Evolutionary conservation across 92 coral and sea anemone species (phyloP), one percentile per base, ranked within the genome.

Genomic region (Epizoanthus ramosus): DNA sequence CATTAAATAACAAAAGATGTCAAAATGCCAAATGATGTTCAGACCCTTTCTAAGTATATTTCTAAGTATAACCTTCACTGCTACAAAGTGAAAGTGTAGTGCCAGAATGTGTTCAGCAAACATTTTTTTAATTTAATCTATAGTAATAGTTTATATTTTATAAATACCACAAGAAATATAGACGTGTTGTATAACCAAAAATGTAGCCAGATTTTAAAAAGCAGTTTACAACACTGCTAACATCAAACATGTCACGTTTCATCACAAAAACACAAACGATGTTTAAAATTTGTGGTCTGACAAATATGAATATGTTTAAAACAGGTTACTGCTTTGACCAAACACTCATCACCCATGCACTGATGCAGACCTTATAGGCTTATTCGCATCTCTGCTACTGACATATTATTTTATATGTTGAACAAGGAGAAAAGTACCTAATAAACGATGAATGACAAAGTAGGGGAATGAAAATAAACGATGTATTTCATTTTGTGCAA

Each of bases 401-500:
- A 67, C 18, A 67, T n/a, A 3, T 28, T 67, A 67, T 18, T 67
- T 16, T 65, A 0, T 41, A 67, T 33, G 17, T 14, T 31, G 10
- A 7, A 67, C 31, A 33, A n/a, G 39, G 10, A 33, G 6, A 9
- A 57, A 19, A 22, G 18, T 31, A 23, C 14, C 7, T 0, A 60
- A n/a, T 22, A 0, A 67, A 4, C 3, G 58, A 6, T 39, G 28
- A 19, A 14, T 19, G 24, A 10, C 8, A 17, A 9, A 52, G 25
- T 21, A 15, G 47, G 13, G 21, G 28, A 61, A 21, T 77, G 57
- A 14, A 77, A 67, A 21, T 2, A 77, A 77, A 25, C 54, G 61
- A 59, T 33, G 47, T 22, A 21, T 14, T 74, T n/a, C n/a, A n/a
- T n/a, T n/a, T n/a, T 31, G 25, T 73, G 79, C 60, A 65, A 65